Evolutionary conservation across 1,140 invertebrate genomes (phyloP), one percentile per base, ranked within the genome.

Genomic region (Andrena cerasifolii): DNA sequence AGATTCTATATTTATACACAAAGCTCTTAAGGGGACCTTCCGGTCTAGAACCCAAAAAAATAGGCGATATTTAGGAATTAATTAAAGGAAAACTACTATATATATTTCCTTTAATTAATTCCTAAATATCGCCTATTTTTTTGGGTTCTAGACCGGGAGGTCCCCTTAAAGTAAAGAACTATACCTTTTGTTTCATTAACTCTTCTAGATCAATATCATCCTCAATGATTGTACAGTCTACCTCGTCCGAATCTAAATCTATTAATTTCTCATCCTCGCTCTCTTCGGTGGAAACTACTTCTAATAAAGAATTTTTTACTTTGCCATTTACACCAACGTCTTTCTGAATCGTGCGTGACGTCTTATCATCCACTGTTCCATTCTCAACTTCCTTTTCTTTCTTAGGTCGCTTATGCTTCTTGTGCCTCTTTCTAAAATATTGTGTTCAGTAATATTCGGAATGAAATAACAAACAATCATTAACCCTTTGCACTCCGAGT

Each of bases 191-290:
- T 86, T 95, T 95, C 96, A 97, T 97, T 74, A 98, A 91, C 79
- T 98, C 97, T 89, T 98, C 97, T 8, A 98, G 91, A 91, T 98
- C 97, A 75, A 97, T 95, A 84, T 98, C 97, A 87, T 97, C 96
- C 89, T 97, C 96, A 68, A 97, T 95, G 33, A 96, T 94, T 7
- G 94, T 94, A 67, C 96, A 94, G 86, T 96, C 95, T 36, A 96
- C 93, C 73, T 93, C 94, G 79, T 95, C 96, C 79, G 95, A 96
- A 80, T 95, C 95, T 81, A 95, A 94, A 88, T 97, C 96, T 67
- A 95, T 93, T 84, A 95, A 88, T 78, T 94, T 94, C 75, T 94
- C 94, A 71, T 94, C 94, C 86, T 95, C 95, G 83, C 95, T 95
- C 70, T 96, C 95, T 80, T 95, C 95, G 0, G 96, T 96, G 40